Evolutionary conservation across 2,888 invertebrate genomes (phyloP).

Genomic region (Danaus chrysippus): DNA sequence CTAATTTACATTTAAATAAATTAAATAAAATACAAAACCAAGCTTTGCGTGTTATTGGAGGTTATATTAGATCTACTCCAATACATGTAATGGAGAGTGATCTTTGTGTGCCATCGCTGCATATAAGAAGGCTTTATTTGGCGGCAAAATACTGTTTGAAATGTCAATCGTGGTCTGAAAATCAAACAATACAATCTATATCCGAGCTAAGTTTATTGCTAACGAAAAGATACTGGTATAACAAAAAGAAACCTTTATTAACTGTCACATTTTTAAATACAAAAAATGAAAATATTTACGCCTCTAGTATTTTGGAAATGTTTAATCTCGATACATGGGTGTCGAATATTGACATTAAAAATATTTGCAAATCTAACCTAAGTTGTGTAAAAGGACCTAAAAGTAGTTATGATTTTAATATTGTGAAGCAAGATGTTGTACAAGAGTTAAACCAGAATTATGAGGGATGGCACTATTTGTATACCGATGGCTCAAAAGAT

Average conservation of each 20-base stretch:
- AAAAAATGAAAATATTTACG: conserved; percentile 7
- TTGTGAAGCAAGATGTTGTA: conserved; percentile 3
- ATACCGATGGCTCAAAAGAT: conserved; percentile 12
- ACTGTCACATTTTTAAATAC: not conserved
- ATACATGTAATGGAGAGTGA: conserved; percentile 26
- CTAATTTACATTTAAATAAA: conserved; percentile 14
- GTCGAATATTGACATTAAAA: not conserved
- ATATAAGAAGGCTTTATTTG: conserved; percentile 21
- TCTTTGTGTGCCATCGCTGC: conserved; percentile 17
- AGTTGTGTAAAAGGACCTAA: conserved; percentile 11
- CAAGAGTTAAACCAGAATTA: conserved; percentile 10
- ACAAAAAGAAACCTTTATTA: conserved; percentile 13
- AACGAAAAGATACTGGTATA: not conserved
- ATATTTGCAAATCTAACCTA: not conserved
- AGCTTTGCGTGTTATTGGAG: conserved; percentile 21
- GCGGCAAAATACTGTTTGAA: conserved; percentile 22
- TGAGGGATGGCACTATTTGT: conserved; percentile 2
- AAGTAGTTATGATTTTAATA: not conserved
- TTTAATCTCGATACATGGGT: not conserved
- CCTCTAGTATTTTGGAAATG: conserved; percentile 12
- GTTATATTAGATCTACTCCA: conserved; percentile 23
- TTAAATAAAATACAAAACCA: conserved; percentile 23
- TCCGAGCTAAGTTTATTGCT: not conserved
- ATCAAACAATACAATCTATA: conserved; percentile 5
- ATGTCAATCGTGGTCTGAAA: conserved; percentile 7